Base-by-base conservation (phyloP, 2,797 vertebrate species). In the Sebastes paucispinis region DNA sequence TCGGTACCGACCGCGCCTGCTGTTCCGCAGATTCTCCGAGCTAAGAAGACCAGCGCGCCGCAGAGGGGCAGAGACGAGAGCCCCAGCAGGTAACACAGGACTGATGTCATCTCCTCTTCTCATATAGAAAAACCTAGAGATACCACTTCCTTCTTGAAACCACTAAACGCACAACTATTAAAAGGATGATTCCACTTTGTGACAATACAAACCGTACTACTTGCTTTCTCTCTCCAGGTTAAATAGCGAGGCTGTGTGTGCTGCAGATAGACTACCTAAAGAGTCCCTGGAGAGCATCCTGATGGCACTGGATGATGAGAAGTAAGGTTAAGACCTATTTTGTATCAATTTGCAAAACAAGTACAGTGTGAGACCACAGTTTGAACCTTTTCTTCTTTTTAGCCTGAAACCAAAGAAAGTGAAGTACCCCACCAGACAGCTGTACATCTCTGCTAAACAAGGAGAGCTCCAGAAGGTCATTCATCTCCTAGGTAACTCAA, bases 391-490 rank as follows among this genome's bases (percentile, higher is more conserved):
- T 69, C 14, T 76, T 77, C 12, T 25, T 71, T 86, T 60, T 29
- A 93, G 92, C 86, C 79, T 91, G 91, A 99, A 97, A 86, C 97
- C 97, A 82, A 98, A 98, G 94, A 98, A 97, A 90, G 90, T 96
- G 27, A 97, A 97, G 81, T 98, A 97, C 89, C 97, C 98, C 12
- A 95, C 96, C 0, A 97, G 97, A 85, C 97, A 99, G 94, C 92
- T 99, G 39, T 98, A 97, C 89, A 95, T 97, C 91, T 98, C 98
- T 22, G 97, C 98, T 9, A 96, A 97, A 89, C 96, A 97, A 89
- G 98, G 98, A 39, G 98, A 99, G 82, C 96, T 99, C 34, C 98
- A 99, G 92, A 98, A 97, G 76, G 98, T 99, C 70, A 95, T 99
- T 71, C 96, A 98, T 79, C 98, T 99, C 94, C 73, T 99, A 81